A percentile compares a stretch with the other conserved stretches of the same genome.
phyloP scores from a whole-genome alignment of 2,797 vertebrate species.

The Ctenosaura bakeri region DNA sequence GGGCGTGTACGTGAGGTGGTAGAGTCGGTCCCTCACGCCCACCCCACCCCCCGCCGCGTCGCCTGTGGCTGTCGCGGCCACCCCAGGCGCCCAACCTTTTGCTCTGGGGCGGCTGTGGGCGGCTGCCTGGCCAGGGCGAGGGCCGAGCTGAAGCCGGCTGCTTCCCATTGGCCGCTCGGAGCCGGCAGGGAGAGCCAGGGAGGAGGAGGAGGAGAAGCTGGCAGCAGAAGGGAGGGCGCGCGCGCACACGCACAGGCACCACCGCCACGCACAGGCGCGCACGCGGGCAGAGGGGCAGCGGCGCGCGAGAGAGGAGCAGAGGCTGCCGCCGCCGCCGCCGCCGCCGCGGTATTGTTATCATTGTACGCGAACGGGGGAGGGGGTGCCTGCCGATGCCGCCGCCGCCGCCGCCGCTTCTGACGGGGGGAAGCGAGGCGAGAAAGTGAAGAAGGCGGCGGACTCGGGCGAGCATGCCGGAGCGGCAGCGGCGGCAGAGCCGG shows the following conservation, averaged over 20 bases:
- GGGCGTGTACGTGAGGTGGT: no score
- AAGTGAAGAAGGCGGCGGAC: slow-evolving; percentile 43
- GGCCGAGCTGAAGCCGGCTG: slow-evolving; percentile 47
- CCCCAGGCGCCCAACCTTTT: background rate
- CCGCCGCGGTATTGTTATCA: slow-evolving; percentile 66
- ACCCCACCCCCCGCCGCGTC: slow-evolving; percentile 21
- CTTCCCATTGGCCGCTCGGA: slow-evolving; percentile 76
- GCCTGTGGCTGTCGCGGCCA: slow-evolving; percentile 44
- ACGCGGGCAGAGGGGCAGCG: background rate
- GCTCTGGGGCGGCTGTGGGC: slow-evolving; percentile 54
- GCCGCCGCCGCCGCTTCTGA: slow-evolving; percentile 12
- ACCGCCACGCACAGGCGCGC: slow-evolving; percentile 32
- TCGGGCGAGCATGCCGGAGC: slow-evolving; percentile 54
- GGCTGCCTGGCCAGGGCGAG: slow-evolving; percentile 49
- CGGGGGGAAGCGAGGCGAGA: slow-evolving; percentile 59
- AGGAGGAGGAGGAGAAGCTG: slow-evolving; percentile 56
- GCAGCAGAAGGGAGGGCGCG: slow-evolving; percentile 55
- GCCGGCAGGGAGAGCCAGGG: slow-evolving; percentile 67
- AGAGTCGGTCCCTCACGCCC: slow-evolving; percentile 5
- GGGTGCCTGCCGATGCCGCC: no score
- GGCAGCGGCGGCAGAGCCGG: slow-evolving; percentile 60
- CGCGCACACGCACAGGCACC: background rate
- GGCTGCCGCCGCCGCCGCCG: slow-evolving; percentile 45
- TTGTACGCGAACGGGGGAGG: slow-evolving; percentile 55
- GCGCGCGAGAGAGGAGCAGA: slow-evolving; percentile 26